Conservation (phyloP, 2,888 invertebrate species). For the Hedychridium roseum region DNA sequence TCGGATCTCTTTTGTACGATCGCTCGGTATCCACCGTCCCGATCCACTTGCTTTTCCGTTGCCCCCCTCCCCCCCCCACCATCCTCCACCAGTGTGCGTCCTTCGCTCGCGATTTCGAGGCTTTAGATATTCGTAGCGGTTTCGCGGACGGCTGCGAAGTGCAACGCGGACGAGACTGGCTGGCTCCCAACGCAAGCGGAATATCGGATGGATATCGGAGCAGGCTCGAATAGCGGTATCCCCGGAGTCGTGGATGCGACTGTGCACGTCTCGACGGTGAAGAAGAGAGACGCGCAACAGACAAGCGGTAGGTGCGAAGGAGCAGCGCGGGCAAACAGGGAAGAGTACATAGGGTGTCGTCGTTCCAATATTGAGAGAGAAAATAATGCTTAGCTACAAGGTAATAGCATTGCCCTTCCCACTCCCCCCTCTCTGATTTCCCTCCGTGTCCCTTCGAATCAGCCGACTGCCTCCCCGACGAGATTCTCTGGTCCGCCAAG, state of each 20-base stretch:
- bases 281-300: slow-evolving; percentile 6
- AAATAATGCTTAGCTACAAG: slow-evolving; percentile 53
- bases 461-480: slow-evolving; percentile 21
- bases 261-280: not conserved
- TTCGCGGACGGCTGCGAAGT: slow-evolving; percentile 27
- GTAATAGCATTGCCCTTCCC: slow-evolving; percentile 52
- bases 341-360: slow-evolving; percentile 14
- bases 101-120: slow-evolving; percentile 15
- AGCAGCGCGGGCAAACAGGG: slow-evolving; percentile 3
- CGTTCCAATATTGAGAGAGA: slow-evolving; percentile 52
- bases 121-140: slow-evolving; percentile 42
- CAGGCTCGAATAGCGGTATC: slow-evolving; percentile 41
- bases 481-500: slow-evolving; percentile 13
- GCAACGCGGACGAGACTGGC: slow-evolving; percentile 4
- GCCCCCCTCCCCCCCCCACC: slow-evolving; percentile 6
- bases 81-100: slow-evolving; percentile 29
- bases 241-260: slow-evolving; percentile 13
- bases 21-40: too few species aligned
- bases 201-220: slow-evolving; percentile 40
- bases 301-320: slow-evolving; percentile 6
- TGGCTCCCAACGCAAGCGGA: slow-evolving; percentile 20
- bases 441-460: slow-evolving; percentile 23
- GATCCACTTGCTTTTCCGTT: too few species aligned
- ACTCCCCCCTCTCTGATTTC: slow-evolving; percentile 6
- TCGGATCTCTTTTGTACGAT: too few species aligned